Conservation (phyloP, 2,113 vertebrate genomes). For the Uria aalge region DNA sequence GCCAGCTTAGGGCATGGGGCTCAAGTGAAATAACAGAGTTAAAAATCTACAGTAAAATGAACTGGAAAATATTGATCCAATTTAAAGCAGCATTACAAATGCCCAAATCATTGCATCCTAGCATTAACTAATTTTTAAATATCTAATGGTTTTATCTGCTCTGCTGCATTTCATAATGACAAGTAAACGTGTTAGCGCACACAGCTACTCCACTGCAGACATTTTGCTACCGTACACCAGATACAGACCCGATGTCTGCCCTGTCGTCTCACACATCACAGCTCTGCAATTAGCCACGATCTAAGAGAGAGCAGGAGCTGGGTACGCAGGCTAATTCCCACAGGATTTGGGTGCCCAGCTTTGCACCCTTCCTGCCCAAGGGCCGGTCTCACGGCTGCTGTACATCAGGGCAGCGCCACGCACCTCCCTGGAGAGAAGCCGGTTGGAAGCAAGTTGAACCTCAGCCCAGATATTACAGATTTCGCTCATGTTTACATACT, state of each 20-base stretch:
- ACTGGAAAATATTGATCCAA: slow-evolving; percentile 67
- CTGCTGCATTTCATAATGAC: slow-evolving; percentile 62
- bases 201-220: neutral
- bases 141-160: slow-evolving; percentile 57
- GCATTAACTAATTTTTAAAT: slow-evolving; percentile 68
- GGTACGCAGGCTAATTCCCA: neutral
- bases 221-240: neutral
- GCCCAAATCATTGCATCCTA: slow-evolving; percentile 64
- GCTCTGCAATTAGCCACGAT: neutral
- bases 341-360: neutral
- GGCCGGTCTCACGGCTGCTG: rapidly evolving
- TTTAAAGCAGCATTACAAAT: slow-evolving; percentile 53
- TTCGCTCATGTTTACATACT: neutral
- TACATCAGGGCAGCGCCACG: neutral
- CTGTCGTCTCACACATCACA: neutral
- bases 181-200: slow-evolving; percentile 29
- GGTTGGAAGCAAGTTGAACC: neutral
- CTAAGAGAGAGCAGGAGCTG: neutral
- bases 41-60: slow-evolving; percentile 62
- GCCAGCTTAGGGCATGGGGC: neutral
- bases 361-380: neutral
- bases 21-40: neutral
- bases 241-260: neutral
- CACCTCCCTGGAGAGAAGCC: neutral
- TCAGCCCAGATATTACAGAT: neutral